Base-by-base conservation (phyloP, 2,113 vertebrate genomes). In the Zosterops borbonicus region DNA sequence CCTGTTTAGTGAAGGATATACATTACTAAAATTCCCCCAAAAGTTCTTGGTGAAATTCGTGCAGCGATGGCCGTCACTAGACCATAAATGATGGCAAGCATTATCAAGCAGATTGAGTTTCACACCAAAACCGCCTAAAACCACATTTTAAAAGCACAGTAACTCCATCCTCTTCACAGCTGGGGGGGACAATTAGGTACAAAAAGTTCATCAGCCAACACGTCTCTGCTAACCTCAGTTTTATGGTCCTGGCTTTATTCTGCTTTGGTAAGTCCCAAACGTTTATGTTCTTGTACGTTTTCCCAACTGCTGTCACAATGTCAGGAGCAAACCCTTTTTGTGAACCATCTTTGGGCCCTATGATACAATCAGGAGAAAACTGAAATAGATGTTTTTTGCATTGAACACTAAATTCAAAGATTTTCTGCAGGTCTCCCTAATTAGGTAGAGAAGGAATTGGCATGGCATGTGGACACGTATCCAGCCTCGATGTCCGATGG, bases 11-110 rank as follows among this genome's bases (percentile, higher is more conserved):
- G 79, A 90, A n/a, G 49, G 83, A 27, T 96, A 50, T 83, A 27
- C 6, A 25, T 88, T 95, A 90, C 83, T 90, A 78, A 87, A 98
- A 98, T 98, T 97, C 96, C 98, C 98, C 98, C 79, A 97, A 96
- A 96, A 96, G 41, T 98, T 98, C 97, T 90, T 77, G 71, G 89
- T 77, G 89, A 59, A 69, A 64, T 91, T 87, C 17, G 9, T 14
- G 42, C 47, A 17, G 89, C 6, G 9, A 15, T 63, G 56, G 31
- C 7, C 3, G 23, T 82, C 89, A 90, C 73, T 79, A 71, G 83
- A 94, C 87, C 91, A 18, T 95, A 67, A 95, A 91, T 2, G 13
- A 33, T 89, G 80, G 75, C 7, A 9, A 81, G 37, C 44, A 68
- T 39, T 47, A n/a, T 80, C 23, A 33, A 47, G 31, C 24, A 18